phyloP scores from a whole-genome alignment of 2,888 invertebrate genomes.

The Harpalus rubripes region DNA sequence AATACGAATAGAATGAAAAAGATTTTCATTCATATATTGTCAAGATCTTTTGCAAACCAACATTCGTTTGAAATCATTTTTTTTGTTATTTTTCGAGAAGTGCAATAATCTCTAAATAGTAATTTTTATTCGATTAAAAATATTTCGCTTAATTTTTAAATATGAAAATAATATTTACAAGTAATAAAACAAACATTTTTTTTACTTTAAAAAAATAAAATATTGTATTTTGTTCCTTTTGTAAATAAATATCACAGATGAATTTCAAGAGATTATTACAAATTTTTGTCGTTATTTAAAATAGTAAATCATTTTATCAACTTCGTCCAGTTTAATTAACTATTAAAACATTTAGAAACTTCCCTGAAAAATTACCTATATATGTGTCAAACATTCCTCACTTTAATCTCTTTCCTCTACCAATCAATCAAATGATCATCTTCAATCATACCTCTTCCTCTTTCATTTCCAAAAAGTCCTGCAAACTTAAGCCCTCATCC shows the following conservation, averaged over 20 bases:
- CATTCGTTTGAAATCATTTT: constrained; percentile 25
- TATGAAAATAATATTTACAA: background rate
- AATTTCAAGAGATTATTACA: constrained; percentile 8
- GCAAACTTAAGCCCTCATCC: constrained; percentile 69
- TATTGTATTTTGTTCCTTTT: background rate
- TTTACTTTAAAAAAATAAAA: background rate
- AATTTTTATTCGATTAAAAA: background rate
- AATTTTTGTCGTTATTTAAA: background rate
- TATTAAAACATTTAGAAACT: background rate
- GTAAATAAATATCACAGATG: background rate
- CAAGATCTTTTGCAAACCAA: constrained; percentile 47
- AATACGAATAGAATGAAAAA: constrained; percentile 28
- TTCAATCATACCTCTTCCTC: constrained; percentile 67
- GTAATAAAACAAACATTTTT: background rate
- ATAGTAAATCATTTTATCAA: background rate
- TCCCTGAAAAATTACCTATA: constrained; percentile 4
- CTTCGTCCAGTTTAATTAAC: background rate
- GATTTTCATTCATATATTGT: constrained; percentile 20
- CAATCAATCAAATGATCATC: constrained; percentile 14
- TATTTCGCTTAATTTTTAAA: too few species aligned
- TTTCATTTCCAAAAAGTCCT: constrained; percentile 67
- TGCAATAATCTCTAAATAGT: background rate
- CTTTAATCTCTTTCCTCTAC: background rate
- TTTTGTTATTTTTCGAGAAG: background rate
- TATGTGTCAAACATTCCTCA: background rate